phyloP scores from a whole-genome alignment of 2,797 vertebrate species.

The Orestias chungarensis region DNA sequence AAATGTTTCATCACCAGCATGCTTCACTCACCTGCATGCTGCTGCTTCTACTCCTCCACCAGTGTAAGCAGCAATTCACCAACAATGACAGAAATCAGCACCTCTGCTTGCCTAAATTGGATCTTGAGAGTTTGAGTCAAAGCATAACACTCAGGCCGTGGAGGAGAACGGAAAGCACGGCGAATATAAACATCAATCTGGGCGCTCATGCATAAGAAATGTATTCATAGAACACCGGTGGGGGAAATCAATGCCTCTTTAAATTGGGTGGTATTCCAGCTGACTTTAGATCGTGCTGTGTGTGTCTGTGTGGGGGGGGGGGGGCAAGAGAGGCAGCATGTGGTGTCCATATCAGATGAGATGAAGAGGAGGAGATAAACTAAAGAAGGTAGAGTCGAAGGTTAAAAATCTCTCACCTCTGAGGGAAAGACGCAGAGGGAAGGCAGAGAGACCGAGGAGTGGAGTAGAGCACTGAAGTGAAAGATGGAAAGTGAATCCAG shows the following conservation, averaged over 20 bases:
- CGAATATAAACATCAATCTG: slow-evolving; percentile 43
- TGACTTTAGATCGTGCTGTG: slow-evolving; percentile 55
- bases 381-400: slow-evolving; percentile 40
- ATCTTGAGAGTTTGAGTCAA: slow-evolving; percentile 47
- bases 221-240: slow-evolving; percentile 56
- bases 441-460: slow-evolving; percentile 20
- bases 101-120: slow-evolving; percentile 33
- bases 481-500: slow-evolving; percentile 14
- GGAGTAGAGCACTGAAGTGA: slow-evolving; percentile 35
- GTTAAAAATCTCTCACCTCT: slow-evolving; percentile 64
- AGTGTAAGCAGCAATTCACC: slow-evolving; percentile 32
- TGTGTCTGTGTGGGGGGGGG: slow-evolving; percentile 38
- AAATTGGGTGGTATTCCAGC: slow-evolving; percentile 61
- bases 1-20: slow-evolving; percentile 34
- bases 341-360: slow-evolving; percentile 66
- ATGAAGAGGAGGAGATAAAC: slow-evolving; percentile 55
- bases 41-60: slow-evolving; percentile 31
- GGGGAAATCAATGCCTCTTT: slow-evolving; percentile 69
- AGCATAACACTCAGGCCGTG: slow-evolving; percentile 24
- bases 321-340: slow-evolving; percentile 26
- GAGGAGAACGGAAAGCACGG: slow-evolving; percentile 24
- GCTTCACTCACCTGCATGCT: slow-evolving; percentile 28
- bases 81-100: slow-evolving; percentile 44
- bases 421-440: slow-evolving; percentile 28
- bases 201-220: slow-evolving; percentile 57